These are phyloP conservation scores for Amia ocellicauda DNA, from an alignment of 2,113 vertebrate species.

Conservation along the genomic window DNA sequence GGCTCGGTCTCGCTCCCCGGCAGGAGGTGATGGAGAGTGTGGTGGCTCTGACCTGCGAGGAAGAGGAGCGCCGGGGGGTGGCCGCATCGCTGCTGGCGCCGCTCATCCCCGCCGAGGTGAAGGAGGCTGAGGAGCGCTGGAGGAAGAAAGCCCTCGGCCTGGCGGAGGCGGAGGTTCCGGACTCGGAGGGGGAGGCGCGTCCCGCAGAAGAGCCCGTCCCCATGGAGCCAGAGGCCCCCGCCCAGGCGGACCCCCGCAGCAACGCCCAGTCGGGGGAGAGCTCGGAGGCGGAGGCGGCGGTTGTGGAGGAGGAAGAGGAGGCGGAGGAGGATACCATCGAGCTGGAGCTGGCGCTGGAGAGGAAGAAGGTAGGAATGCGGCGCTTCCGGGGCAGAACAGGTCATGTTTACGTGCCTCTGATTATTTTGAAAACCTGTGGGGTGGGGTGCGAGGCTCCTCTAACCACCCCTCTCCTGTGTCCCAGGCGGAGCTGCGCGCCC, in stretches of 20 bases:
- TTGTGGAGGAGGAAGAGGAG: constrained; percentile 77
- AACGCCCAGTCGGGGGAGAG: constrained; percentile 71
- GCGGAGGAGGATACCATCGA: constrained; percentile 87
- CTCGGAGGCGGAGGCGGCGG: constrained; percentile 70
- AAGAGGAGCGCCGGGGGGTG: constrained; percentile 87
- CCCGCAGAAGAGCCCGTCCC: constrained; percentile 28
- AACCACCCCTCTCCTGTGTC: not conserved
- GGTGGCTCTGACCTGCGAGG: constrained; percentile 84
- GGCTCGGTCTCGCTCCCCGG: constrained; percentile 1
- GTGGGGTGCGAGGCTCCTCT: too few relatives aligned
- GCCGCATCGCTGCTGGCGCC: constrained; percentile 89
- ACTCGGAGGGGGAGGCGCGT: constrained; percentile 60
- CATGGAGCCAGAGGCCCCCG: constrained; percentile 50
- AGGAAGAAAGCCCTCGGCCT: constrained; percentile 81
- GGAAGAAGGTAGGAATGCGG: constrained; percentile 76
- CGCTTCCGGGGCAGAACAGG: too few relatives aligned
- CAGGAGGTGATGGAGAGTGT: constrained; percentile 93
- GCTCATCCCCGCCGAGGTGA: constrained; percentile 81
- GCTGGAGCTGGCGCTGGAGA: constrained; percentile 88
- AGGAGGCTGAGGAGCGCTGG: constrained; percentile 94
- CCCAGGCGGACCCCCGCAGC: constrained; percentile 69
- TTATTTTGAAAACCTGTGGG: too few relatives aligned
- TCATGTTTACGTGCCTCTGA: too few relatives aligned
- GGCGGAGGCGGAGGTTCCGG: constrained; percentile 62
- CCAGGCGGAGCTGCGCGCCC: constrained; percentile 91